A percentile compares a stretch with the other conserved stretches of the same genome.
Evolutionary conservation across 1,140 invertebrate genomes (phyloP).

Genomic region (Drosophila mayri): DNA sequence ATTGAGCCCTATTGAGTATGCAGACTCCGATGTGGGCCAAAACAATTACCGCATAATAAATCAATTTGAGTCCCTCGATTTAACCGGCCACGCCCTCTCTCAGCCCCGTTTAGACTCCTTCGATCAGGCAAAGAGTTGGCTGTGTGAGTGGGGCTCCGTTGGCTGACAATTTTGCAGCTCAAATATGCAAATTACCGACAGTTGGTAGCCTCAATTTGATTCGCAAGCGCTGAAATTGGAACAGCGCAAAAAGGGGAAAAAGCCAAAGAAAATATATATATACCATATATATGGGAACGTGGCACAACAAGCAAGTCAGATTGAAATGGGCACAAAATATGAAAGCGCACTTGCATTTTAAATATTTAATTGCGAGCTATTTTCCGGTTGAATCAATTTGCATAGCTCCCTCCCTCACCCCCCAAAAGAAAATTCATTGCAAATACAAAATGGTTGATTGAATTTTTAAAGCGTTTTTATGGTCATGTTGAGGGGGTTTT

Average conservation of each 20-base stretch:
- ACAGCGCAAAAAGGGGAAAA: constrained; percentile 34
- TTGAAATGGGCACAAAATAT: constrained; percentile 71
- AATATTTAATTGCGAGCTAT: constrained; percentile 68
- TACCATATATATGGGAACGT: not conserved
- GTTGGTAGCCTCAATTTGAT: constrained; percentile 77
- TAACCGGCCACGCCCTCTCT: constrained; percentile 21
- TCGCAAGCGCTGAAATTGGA: constrained; percentile 56
- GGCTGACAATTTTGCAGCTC: constrained; percentile 66
- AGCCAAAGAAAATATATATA: constrained; percentile 36
- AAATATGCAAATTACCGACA: constrained; percentile 78
- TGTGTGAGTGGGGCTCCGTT: constrained; percentile 34
- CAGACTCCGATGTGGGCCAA: constrained; percentile 71
- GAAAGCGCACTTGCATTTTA: constrained; percentile 58
- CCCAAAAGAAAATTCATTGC: constrained; percentile 4
- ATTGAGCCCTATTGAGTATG: constrained; percentile 57
- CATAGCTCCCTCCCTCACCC: not conserved
- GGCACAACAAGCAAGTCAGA: constrained; percentile 39
- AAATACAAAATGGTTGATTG: constrained; percentile 35
- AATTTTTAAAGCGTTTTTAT: constrained; percentile 29
- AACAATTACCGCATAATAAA: constrained; percentile 81
- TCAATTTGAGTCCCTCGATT: constrained; percentile 74
- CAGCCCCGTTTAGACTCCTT: constrained; percentile 36
- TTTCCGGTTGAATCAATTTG: constrained; percentile 22
- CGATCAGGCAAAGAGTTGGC: constrained; percentile 51
- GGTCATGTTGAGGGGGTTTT: not conserved